Conservation (phyloP, 1,140 invertebrate species). For the Leucophenga varia region DNA sequence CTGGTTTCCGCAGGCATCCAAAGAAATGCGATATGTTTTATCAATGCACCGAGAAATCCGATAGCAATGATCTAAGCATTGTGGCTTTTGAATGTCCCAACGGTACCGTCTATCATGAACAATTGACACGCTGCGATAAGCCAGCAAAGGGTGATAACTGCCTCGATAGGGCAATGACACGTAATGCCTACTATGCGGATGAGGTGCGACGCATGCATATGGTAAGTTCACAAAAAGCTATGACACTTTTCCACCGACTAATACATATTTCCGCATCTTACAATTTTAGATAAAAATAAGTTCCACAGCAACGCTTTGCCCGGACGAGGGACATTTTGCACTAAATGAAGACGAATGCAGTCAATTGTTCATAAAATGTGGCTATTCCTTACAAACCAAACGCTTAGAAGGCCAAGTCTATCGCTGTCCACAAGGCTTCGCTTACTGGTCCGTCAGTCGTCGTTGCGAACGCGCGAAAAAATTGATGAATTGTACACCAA, state of each 20-base stretch:
- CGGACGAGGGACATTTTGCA: slow-evolving; percentile 68
- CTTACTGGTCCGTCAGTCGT: slow-evolving; percentile 75
- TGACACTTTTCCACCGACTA: no score
- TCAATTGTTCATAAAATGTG: slow-evolving; percentile 73
- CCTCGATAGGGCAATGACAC: slow-evolving; percentile 13
- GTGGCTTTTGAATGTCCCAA: slow-evolving; percentile 74
- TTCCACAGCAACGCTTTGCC: slow-evolving; percentile 61
- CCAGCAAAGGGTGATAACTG: slow-evolving; percentile 33
- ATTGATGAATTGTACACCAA: slow-evolving; percentile 31
- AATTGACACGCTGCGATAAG: slow-evolving; percentile 68
- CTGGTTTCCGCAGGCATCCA: slow-evolving; percentile 78
- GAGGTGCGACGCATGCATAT: slow-evolving; percentile 62
- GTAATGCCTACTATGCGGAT: slow-evolving; percentile 56
- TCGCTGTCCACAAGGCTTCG: slow-evolving; percentile 73
- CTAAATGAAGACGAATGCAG: slow-evolving; percentile 68
- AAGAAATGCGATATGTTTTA: slow-evolving; percentile 83
- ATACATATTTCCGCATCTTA: not conserved
- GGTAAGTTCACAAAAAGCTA: slow-evolving; percentile 18
- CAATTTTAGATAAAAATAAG: slow-evolving; percentile 41
- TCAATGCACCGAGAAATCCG: slow-evolving; percentile 69
- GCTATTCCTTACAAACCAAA: slow-evolving; percentile 55
- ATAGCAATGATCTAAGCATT: slow-evolving; percentile 70
- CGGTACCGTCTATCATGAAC: slow-evolving; percentile 73
- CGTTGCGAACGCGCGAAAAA: slow-evolving; percentile 65
- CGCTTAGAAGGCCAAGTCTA: slow-evolving; percentile 70